phyloP scores from a whole-genome alignment of 2,113 vertebrate species.

The Geococcyx californianus region DNA sequence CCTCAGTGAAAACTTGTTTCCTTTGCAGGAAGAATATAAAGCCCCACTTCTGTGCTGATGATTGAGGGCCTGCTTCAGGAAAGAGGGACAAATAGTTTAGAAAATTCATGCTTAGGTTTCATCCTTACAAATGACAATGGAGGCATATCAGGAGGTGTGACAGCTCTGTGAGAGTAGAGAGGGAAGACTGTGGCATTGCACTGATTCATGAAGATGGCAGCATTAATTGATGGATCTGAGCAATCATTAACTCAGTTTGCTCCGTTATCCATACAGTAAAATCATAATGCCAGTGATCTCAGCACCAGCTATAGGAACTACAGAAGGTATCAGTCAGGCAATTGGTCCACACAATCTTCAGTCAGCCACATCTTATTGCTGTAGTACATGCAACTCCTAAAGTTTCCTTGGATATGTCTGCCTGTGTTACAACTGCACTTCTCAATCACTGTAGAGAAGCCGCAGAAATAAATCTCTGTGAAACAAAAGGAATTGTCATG shows the following conservation, averaged over 20 bases:
- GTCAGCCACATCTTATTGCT: background rate
- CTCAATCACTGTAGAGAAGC: background rate
- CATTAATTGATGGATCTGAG: background rate
- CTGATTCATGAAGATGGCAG: background rate
- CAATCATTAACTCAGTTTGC: background rate
- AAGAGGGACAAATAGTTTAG: background rate
- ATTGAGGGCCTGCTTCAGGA: background rate
- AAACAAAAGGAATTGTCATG: background rate
- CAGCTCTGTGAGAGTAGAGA: background rate
- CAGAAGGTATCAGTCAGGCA: background rate
- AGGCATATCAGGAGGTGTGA: background rate
- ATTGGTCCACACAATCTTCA: background rate
- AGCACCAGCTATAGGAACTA: background rate
- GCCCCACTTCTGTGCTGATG: background rate
- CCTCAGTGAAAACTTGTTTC: background rate
- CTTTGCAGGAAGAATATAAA: background rate
- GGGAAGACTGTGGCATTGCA: background rate
- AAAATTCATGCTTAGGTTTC: background rate
- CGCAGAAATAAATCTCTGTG: background rate
- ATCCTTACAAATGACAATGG: background rate
- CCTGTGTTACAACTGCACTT: background rate
- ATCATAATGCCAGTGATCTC: background rate
- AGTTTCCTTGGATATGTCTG: background rate
- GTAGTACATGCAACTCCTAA: background rate
- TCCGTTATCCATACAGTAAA: background rate